A percentile compares a stretch with the other conserved stretches of the same genome.
phyloP scores from a whole-genome alignment of 2,888 invertebrate genomes.

The Lepidochrysops patricia region DNA sequence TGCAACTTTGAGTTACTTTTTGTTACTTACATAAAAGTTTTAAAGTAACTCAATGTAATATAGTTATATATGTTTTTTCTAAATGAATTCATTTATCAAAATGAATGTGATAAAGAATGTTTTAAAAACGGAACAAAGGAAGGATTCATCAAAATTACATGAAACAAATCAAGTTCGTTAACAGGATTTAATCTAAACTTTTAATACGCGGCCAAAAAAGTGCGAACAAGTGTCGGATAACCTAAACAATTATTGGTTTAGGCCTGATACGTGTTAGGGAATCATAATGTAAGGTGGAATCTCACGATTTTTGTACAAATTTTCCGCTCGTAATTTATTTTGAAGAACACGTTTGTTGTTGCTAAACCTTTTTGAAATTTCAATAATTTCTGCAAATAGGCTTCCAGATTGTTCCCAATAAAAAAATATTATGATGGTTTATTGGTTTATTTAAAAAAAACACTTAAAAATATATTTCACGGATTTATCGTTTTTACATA shows the following conservation, averaged over 20 bases:
- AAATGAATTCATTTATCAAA: too few species aligned
- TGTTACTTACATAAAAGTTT: too few species aligned
- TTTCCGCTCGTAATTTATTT: neutral
- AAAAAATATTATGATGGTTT: too few species aligned
- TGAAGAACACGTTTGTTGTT: neutral
- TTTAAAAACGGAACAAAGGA: neutral
- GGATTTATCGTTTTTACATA: too few species aligned
- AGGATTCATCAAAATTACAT: neutral
- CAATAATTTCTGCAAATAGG: neutral
- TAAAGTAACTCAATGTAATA: too few species aligned
- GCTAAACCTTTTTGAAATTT: neutral
- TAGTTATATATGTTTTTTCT: too few species aligned
- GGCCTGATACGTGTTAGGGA: slow-evolving; percentile 13
- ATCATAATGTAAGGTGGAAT: slow-evolving; percentile 5
- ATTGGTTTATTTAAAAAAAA: too few species aligned
- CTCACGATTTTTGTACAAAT: neutral
- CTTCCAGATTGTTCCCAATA: too few species aligned
- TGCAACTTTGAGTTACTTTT: neutral
- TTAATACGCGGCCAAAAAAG: slow-evolving; percentile 2
- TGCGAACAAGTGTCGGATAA: slow-evolving; percentile 6
- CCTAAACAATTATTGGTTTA: slow-evolving; percentile 16
- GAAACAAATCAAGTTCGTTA: slow-evolving; percentile 4
- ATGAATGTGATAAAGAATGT: too few species aligned
- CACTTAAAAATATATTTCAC: neutral
- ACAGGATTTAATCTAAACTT: slow-evolving; percentile 5